Conservation (phyloP, 2,888 invertebrate species). For the Troides helena region DNA sequence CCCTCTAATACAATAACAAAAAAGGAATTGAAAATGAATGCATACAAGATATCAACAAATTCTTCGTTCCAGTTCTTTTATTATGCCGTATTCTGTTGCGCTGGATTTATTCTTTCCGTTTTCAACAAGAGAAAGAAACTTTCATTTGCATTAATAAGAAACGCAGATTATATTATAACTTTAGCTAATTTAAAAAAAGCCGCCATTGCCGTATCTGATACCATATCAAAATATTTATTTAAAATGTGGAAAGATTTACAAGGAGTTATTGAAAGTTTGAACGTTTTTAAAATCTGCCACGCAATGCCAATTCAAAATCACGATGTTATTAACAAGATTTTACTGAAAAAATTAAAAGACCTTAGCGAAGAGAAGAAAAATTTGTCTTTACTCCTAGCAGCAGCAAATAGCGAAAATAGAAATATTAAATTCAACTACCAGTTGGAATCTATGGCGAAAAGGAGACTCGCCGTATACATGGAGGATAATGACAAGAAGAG, state of each 20-base stretch:
- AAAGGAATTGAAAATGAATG: conserved; percentile 7
- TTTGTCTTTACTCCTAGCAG: conserved; percentile 52
- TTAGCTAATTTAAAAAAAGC: conserved; percentile 40
- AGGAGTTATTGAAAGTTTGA: conserved; percentile 16
- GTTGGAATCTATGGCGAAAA: conserved; percentile 57
- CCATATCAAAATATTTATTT: conserved; percentile 35
- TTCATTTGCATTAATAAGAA: conserved; percentile 39
- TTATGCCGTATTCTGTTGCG: conserved; percentile 54
- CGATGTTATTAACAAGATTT: conserved; percentile 39
- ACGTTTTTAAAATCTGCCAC: conserved; percentile 21
- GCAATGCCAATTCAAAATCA: conserved; percentile 34
- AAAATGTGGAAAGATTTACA: conserved; percentile 35
- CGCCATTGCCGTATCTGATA: conserved; percentile 35
- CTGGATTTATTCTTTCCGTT: conserved; percentile 50
- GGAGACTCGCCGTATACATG: conserved; percentile 51
- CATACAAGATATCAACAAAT: conserved; percentile 15
- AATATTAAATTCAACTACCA: conserved; percentile 56
- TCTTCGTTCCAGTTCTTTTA: conserved; percentile 38
- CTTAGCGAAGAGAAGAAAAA: conserved; percentile 55
- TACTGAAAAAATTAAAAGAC: conserved; percentile 58
- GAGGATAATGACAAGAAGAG: conserved; percentile 56
- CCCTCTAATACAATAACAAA: conserved; percentile 1
- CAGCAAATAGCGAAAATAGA: conserved; percentile 64
- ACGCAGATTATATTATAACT: conserved; percentile 26
- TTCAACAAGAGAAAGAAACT: conserved; percentile 53